Percentiles rank a stretch among this genome's conserved stretches.
Evolutionary conservation across 2,797 vertebrate genomes (phyloP).

Genomic region (Synaphobranchus kaupii): DNA sequence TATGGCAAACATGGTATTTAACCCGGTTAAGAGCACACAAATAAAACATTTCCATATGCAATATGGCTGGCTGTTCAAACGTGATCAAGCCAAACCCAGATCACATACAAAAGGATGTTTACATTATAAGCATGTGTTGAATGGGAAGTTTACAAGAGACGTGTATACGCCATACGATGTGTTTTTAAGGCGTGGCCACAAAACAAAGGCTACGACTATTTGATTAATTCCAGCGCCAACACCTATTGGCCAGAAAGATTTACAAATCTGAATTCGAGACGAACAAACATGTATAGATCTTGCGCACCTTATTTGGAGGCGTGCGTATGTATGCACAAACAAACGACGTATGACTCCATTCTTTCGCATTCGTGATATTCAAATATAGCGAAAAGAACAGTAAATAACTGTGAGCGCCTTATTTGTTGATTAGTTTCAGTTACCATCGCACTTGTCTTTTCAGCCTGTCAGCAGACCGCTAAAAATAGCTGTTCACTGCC

Average conservation of each 20-base stretch:
- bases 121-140: background rate
- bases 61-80: too few relatives aligned
- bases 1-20: background rate
- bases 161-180: background rate
- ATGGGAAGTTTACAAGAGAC: background rate
- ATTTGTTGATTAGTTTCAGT: background rate
- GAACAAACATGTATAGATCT: too few relatives aligned
- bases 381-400: background rate
- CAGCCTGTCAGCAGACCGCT: background rate
- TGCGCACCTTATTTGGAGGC: too few relatives aligned
- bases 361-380: background rate
- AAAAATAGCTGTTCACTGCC: background rate
- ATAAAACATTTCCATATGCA: too few relatives aligned
- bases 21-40: background rate
- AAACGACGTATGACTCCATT: too few relatives aligned
- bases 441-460: background rate
- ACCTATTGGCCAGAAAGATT: too few relatives aligned
- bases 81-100: too few relatives aligned
- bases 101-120: background rate
- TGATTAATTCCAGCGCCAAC: too few relatives aligned
- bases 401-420: background rate
- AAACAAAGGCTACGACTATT: too few relatives aligned
- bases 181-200: too few relatives aligned
- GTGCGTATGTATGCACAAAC: too few relatives aligned
- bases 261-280: too few relatives aligned